These are phyloP conservation scores for Xiphophorus hellerii DNA, from an alignment of 2,113 vertebrate genomes.

Conservation along the genomic window DNA sequence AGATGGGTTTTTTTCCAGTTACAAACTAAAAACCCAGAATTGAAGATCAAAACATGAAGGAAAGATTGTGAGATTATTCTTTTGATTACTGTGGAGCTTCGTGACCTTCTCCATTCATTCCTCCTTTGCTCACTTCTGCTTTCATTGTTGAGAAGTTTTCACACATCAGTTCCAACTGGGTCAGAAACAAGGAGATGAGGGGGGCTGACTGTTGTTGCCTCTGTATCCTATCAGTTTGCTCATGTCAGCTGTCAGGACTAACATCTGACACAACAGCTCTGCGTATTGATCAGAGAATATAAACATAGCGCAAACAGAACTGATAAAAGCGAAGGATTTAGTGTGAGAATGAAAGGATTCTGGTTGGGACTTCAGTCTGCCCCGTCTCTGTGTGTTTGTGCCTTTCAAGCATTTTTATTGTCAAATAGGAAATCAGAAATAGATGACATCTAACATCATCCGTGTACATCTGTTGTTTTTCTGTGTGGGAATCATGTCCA, in stretches of 20 bases:
- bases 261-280: slow-evolving; percentile 8
- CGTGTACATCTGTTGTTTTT: too few relatives aligned
- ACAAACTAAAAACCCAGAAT: slow-evolving; percentile 40
- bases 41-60: slow-evolving; percentile 53
- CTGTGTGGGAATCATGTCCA: too few relatives aligned
- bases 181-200: slow-evolving; percentile 10
- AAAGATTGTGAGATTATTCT: slow-evolving; percentile 28
- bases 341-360: background rate
- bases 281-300: slow-evolving; percentile 9
- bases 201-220: background rate
- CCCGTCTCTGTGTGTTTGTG: too few relatives aligned
- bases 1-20: slow-evolving; percentile 8
- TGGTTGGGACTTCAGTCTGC: background rate
- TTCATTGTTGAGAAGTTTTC: slow-evolving; percentile 39
- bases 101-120: slow-evolving; percentile 12
- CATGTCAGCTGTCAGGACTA: slow-evolving; percentile 29
- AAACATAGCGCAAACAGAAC: slow-evolving; percentile 14
- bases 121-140: slow-evolving; percentile 9
- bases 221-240: slow-evolving; percentile 6
- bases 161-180: slow-evolving; percentile 57
- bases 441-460: too few relatives aligned
- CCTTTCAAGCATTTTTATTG: too few relatives aligned
- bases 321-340: slow-evolving; percentile 1
- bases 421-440: too few relatives aligned
- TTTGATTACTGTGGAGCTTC: slow-evolving; percentile 37